These are phyloP conservation scores for Athalia cordata DNA, from an alignment of 2,888 invertebrate genomes.

Conservation along the genomic window DNA sequence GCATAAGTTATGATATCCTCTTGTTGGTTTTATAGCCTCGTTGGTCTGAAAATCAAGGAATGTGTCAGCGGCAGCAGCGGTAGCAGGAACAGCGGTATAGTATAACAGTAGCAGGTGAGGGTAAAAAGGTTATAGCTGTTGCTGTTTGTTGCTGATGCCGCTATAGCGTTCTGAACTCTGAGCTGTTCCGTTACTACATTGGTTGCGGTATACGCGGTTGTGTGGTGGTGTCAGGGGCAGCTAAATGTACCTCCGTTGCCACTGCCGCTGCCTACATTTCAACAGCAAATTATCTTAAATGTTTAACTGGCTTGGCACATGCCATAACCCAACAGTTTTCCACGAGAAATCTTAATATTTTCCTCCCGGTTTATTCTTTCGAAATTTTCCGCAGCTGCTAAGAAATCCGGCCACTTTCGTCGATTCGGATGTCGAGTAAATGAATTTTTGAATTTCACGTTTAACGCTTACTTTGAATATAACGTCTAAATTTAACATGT, in stretches of 20 bases:
- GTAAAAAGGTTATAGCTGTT: constrained; percentile 63
- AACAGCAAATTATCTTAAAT: constrained; percentile 64
- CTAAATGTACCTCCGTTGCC: constrained; percentile 58
- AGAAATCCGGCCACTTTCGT: no score
- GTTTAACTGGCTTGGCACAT: constrained; percentile 42
- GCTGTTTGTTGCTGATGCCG: constrained; percentile 53
- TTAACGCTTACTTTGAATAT: no score
- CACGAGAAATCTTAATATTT: constrained; percentile 23
- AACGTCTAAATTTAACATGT: no score
- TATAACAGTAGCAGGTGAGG: constrained; percentile 62
- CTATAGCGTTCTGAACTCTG: constrained; percentile 10
- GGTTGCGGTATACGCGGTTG: constrained; percentile 24
- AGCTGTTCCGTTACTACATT: constrained; percentile 4
- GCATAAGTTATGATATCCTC: constrained; percentile 55
- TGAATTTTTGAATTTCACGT: no score
- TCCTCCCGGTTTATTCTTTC: neutral
- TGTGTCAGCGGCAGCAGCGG: constrained; percentile 71
- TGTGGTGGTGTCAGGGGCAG: constrained; percentile 66
- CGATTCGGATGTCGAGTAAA: no score
- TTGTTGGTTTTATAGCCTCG: constrained; percentile 66
- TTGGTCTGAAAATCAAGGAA: constrained; percentile 72
- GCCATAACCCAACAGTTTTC: constrained; percentile 18
- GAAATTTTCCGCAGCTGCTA: no score
- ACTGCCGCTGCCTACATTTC: constrained; percentile 57
- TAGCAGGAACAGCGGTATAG: constrained; percentile 51